Evolutionary conservation across 2,797 vertebrate species (phyloP).

Genomic region (Fistularia commersonii): DNA sequence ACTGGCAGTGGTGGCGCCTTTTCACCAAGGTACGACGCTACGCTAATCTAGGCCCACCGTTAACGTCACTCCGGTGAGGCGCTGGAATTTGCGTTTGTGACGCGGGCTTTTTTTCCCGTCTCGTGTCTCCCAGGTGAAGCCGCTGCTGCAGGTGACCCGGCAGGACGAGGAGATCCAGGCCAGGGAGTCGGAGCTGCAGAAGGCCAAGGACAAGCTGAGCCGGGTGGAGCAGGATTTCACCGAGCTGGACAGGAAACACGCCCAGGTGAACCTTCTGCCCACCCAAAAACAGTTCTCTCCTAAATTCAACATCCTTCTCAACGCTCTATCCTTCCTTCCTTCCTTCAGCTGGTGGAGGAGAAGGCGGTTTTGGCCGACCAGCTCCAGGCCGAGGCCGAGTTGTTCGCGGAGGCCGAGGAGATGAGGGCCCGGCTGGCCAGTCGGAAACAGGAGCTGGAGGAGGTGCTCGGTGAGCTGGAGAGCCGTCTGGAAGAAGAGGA

Average conservation of each 20-base stretch:
- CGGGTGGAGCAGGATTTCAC: conserved; percentile 76
- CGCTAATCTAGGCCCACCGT: no score
- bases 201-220: conserved; percentile 81
- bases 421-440: conserved; percentile 80
- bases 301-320: neutral
- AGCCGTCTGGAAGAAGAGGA: conserved; percentile 87
- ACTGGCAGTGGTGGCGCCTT: conserved; percentile 94
- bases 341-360: conserved; percentile 80
- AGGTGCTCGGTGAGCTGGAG: conserved; percentile 84
- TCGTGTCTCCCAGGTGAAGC: conserved; percentile 80
- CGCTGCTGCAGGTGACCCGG: conserved; percentile 86
- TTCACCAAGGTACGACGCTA: conserved; percentile 86
- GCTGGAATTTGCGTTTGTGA: no score
- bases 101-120: no score
- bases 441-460: conserved; percentile 89
- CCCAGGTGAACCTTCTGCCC: conserved; percentile 70
- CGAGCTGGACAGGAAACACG: conserved; percentile 80
- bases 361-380: conserved; percentile 84
- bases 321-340: conserved; percentile 3
- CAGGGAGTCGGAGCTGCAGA: conserved; percentile 80
- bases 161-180: conserved; percentile 91
- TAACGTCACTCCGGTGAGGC: no score
- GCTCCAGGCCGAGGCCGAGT: conserved; percentile 85
- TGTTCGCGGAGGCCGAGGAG: conserved; percentile 90
- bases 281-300: neutral